These are phyloP conservation scores for Diorhabda elongata DNA, from an alignment of 1,140 invertebrate species.

Conservation along the genomic window DNA sequence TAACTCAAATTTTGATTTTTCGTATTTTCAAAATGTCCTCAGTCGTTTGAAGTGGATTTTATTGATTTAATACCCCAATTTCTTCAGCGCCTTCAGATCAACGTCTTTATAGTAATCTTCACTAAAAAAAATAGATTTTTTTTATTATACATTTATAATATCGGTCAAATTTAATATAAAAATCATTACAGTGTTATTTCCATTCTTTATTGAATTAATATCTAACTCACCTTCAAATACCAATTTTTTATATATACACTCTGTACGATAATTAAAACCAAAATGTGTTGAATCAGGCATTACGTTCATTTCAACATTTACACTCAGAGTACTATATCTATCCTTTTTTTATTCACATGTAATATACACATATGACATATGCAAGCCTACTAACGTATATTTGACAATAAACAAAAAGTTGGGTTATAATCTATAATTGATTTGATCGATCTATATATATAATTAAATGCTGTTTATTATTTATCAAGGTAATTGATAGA, in stretches of 20 bases:
- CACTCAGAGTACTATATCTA: not conserved
- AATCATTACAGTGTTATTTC: not conserved
- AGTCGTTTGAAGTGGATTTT: too few species aligned
- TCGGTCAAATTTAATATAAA: not conserved
- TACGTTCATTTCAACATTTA: not conserved
- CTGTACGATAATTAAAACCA: not conserved
- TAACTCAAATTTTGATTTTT: too few species aligned
- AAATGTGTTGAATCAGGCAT: not conserved
- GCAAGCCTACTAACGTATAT: too few species aligned
- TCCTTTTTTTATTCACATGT: too few species aligned
- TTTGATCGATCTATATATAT: too few species aligned
- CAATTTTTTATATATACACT: not conserved
- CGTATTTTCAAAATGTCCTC: too few species aligned
- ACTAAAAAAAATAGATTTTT: slow-evolving; percentile 48
- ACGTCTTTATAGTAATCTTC: slow-evolving; percentile 83
- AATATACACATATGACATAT: too few species aligned
- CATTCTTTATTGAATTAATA: slow-evolving; percentile 1
- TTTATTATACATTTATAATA: not conserved
- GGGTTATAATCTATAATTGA: too few species aligned
- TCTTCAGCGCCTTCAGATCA: slow-evolving; percentile 74
- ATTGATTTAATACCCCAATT: slow-evolving; percentile 62
- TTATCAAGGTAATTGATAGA: too few species aligned
- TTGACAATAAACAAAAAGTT: too few species aligned
- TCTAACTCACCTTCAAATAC: not conserved
- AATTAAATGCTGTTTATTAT: too few species aligned